phyloP scores from a whole-genome alignment of 2,888 invertebrate genomes.

The Heteropelma amictum region DNA sequence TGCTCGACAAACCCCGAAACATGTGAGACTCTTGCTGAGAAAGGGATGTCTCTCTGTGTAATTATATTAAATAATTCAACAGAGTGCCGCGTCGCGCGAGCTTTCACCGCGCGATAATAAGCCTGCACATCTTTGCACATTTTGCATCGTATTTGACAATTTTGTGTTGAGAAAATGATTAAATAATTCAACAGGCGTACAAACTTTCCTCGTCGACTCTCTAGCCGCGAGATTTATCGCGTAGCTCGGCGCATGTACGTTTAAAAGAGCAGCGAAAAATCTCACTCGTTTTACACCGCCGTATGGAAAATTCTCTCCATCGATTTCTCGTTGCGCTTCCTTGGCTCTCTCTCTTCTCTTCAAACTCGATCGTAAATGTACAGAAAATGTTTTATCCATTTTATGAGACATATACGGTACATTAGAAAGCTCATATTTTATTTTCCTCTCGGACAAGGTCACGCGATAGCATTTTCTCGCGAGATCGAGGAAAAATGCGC shows the following conservation, averaged over 20 bases:
- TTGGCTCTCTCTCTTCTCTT: no score
- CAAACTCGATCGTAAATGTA: no score
- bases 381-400: no score
- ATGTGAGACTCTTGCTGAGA: neutral
- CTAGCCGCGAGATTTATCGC: conserved; percentile 24
- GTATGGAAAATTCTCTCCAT: neutral
- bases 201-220: conserved; percentile 45
- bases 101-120: neutral
- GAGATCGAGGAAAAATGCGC: neutral
- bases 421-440: conserved; percentile 42
- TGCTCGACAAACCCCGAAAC: no score
- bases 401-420: conserved; percentile 8
- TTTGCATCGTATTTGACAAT: neutral
- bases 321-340: neutral
- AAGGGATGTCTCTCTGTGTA: neutral
- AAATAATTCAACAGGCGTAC: conserved; percentile 36
- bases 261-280: neutral
- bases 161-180: conserved; percentile 29
- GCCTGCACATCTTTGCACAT: neutral
- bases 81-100: neutral
- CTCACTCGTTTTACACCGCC: neutral
- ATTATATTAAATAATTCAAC: conserved; percentile 13
- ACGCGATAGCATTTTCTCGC: conserved; percentile 35
- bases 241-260: neutral
- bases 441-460: conserved; percentile 38